Percentiles rank a stretch among this genome's conserved stretches.
These are phyloP conservation scores for Xestia ashworthii DNA, from an alignment of 2,888 invertebrate species.

Conservation along the genomic window DNA sequence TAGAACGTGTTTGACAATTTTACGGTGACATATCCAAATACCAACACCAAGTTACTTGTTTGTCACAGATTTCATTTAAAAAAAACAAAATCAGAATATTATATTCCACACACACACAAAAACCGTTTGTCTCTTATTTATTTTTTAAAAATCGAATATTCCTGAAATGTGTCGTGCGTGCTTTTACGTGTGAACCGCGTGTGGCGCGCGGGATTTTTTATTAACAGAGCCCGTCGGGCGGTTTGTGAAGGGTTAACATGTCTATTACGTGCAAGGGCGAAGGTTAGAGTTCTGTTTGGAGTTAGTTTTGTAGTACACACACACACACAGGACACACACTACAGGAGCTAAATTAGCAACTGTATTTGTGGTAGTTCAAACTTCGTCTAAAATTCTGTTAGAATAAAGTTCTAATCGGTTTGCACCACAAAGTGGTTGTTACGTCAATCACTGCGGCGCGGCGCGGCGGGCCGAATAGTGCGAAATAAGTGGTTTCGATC, in stretches of 20 bases:
- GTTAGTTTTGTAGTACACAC: conserved; percentile 15
- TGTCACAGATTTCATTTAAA: not conserved
- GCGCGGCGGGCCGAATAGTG: no score
- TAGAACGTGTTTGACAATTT: no score
- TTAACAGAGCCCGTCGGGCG: conserved; percentile 55
- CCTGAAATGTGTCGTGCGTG: conserved; percentile 50
- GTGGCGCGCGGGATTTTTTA: conserved; percentile 72
- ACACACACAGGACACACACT: no score
- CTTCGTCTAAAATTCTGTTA: no score
- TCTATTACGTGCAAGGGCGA: conserved; percentile 63
- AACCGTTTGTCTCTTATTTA: conserved; percentile 23
- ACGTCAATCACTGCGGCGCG: no score
- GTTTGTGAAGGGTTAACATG: conserved; percentile 63
- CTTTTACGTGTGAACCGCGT: conserved; percentile 62
- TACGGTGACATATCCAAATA: no score
- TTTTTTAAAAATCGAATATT: conserved; percentile 52
- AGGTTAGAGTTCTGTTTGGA: conserved; percentile 19
- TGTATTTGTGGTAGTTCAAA: no score
- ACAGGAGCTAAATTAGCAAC: no score
- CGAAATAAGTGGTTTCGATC: no score
- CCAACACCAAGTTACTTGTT: not conserved
- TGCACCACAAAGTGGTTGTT: no score
- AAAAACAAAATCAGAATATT: not conserved
- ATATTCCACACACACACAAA: not conserved
- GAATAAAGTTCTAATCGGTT: no score